Conservation (phyloP, 2,113 vertebrate genomes). For the Platichthys stellatus region DNA sequence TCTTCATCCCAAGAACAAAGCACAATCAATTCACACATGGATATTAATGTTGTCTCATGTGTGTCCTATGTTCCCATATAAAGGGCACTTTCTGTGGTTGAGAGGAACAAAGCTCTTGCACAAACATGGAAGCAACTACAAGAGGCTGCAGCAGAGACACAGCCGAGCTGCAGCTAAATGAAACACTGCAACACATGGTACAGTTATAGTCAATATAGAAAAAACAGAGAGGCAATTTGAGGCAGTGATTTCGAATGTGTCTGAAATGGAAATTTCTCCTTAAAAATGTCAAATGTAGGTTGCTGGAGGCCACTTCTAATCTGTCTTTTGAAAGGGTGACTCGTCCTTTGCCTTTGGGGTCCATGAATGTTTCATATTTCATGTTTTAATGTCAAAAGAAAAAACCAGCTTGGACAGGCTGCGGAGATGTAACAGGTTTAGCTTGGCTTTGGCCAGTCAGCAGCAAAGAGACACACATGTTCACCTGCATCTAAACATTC, state of each 20-base stretch:
- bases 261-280: background rate
- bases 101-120: slow-evolving; percentile 53
- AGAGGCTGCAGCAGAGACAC: slow-evolving; percentile 28
- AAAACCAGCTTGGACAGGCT: background rate
- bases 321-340: slow-evolving; percentile 8
- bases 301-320: background rate
- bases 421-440: too few species aligned
- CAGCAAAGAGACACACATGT: too few species aligned
- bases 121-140: slow-evolving; percentile 65
- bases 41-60: slow-evolving; percentile 5
- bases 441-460: too few species aligned
- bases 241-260: background rate
- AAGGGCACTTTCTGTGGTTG: slow-evolving; percentile 60
- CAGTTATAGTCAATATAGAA: background rate
- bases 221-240: background rate
- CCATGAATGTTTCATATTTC: slow-evolving; percentile 35
- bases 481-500: too few species aligned
- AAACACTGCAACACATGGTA: background rate
- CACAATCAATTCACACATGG: background rate
- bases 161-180: slow-evolving; percentile 1
- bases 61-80: slow-evolving; percentile 41
- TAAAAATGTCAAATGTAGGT: background rate
- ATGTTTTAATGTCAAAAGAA: slow-evolving; percentile 26
- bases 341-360: slow-evolving; percentile 24
- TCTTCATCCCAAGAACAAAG: background rate